Evolutionary conservation across 1,140 invertebrate genomes (phyloP).

Genomic region (Aphelenchoides avenae): DNA sequence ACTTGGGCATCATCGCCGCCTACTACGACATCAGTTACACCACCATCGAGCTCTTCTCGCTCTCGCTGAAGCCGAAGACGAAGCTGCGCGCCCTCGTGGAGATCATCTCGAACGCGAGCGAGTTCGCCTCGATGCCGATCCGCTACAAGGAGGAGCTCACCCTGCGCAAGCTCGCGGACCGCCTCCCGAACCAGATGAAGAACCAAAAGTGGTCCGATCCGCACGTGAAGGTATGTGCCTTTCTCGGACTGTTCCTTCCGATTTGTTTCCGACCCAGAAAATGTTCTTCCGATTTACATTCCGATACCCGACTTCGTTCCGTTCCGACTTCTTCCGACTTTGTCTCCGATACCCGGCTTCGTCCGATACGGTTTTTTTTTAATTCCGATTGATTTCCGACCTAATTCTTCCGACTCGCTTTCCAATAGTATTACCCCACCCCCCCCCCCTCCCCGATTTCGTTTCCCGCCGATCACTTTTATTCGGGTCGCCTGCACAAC

Average conservation of each 20-base stretch:
- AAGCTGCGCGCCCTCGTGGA: conserved; percentile 93
- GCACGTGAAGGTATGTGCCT: conserved; percentile 72
- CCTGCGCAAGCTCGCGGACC: conserved; percentile 71
- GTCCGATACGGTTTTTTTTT: too few relatives aligned
- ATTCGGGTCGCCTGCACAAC: not conserved
- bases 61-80: conserved; percentile 92
- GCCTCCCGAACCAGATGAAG: conserved; percentile 74
- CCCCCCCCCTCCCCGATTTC: too few relatives aligned
- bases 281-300: too few relatives aligned
- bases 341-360: conserved; percentile 1
- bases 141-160: conserved; percentile 74
- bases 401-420: not conserved
- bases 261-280: not conserved
- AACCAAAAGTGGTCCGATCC: conserved; percentile 83
- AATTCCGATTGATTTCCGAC: conserved; percentile 20
- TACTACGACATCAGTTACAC: conserved; percentile 99
- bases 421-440: too few relatives aligned
- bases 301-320: too few relatives aligned
- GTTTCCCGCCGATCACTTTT: too few relatives aligned
- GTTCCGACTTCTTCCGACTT: not conserved
- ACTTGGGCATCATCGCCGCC: conserved; percentile 98
- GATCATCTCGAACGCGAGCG: conserved; percentile 93
- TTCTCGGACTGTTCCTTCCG: too few relatives aligned
- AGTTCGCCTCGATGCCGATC: conserved; percentile 89
- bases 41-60: conserved; percentile 94